Evolutionary conservation across 2,113 vertebrate genomes (phyloP), one percentile per base, ranked within the genome.

Genomic region (Glaucomys volans): DNA sequence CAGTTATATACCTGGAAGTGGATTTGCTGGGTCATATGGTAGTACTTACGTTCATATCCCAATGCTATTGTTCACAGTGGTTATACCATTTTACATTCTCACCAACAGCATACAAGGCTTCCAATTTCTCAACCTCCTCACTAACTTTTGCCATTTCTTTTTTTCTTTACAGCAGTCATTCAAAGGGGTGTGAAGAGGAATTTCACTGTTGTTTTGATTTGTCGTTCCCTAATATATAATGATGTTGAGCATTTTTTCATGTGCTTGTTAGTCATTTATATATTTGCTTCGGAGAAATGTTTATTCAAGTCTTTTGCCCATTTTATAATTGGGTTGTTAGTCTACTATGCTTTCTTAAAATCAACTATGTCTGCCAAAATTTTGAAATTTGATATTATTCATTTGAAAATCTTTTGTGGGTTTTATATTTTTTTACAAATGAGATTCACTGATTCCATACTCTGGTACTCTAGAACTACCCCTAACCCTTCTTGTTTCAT

Each of bases 381-480:
- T 35, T 95, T 80, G 52, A 67, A 72, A 42, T 87, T 90, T 57
- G 22, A 5, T 75, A 92, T 84, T 95, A 92, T 92, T 95, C 9
- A 79, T 20, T 69, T 95, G 32, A 79, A 67, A 89, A 92, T 69
- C 4, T 90, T 94, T 40, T 88, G 17, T 76, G 66, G 13, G 22
- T 17, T 93, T 72, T 95, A 75, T 10, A 4, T 32, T 66, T 62
- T 91, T 66, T 71, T 26, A 62, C 9, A 93, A 92, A 86, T 75
- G 7, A 12, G 20, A 94, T 84, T 87, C 76, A 84, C 35, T 81
- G 44, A 67, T 85, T 90, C 32, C 42, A 59, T 52, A 59, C 82
- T 44, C 42, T 72, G 12, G 66, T 52, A 67, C 20, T 85, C 28
- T 79, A 94, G 57, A 37, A 87, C 44, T 37, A 90, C 40, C 35